Base-by-base conservation (phyloP, 2,888 invertebrate species). In the Gibbula magus region DNA sequence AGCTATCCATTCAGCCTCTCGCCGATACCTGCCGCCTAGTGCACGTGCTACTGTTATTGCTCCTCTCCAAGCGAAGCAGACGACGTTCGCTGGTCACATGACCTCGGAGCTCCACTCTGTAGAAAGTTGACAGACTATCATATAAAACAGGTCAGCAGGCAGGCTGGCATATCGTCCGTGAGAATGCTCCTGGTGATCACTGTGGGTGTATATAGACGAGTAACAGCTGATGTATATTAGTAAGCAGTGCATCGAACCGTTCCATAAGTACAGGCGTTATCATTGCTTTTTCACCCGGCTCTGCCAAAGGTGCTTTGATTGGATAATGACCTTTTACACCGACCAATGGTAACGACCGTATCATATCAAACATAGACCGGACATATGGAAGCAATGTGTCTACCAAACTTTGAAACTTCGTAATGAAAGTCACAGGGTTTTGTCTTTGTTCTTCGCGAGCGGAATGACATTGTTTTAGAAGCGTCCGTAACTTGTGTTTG, bases 341-440 rank as follows among this genome's bases (percentile, higher is more conserved):
- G 70, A 20, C 70, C 70, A 70, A 70, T 70, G 32, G 45, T 45
- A 70, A 70, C 35, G 35, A 16, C 39, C 4, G 70, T 70, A 70
- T n/a, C 39, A 35, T 20, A 39, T 70, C 35, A 35, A 13, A 35
- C 70, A 70, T 18, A 10, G 4, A 56, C 32, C 20, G 39, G 70
- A 70, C 70, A 70, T 70, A 39, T 70, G 70, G 70, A 70, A 70
- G n/a, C 70, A 70, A 70, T 70, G 32, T 39, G 70, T 35, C 35
- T 18, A 18, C 39, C 20, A n/a, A 35, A 39, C 45, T 45, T 45
- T 45, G 10, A 13, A 45, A 45, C 45, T 45, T 10, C 1, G 45
- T 5, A 45, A 45, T 45, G 13, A 45, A 45, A 45, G 45, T 45
- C 45, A 45, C 45, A 13, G 45, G 45, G 5, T 45, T 45, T 4